A percentile compares a stretch with the other conserved stretches of the same genome.
Conservation (phyloP, 1,140 invertebrate species). For the Helicoverpa armigera region DNA sequence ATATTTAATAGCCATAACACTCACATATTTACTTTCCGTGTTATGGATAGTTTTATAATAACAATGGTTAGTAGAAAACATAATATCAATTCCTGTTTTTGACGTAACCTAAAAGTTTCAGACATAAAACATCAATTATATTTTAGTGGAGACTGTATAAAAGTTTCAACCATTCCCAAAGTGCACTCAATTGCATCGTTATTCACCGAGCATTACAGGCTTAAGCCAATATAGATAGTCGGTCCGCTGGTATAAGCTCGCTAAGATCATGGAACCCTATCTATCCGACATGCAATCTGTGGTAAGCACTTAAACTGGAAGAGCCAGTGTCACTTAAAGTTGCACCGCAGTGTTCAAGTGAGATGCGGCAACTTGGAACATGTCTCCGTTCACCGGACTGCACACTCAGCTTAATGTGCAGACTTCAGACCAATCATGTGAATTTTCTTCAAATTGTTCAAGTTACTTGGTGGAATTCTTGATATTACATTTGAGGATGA, state of each 20-base stretch:
- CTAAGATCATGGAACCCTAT: neutral
- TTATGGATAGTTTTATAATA: too few relatives aligned
- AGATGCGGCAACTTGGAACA: neutral
- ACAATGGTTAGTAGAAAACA: too few relatives aligned
- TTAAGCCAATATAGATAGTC: neutral
- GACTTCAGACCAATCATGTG: neutral
- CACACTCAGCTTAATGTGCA: neutral
- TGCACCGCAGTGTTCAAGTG: conserved; percentile 1
- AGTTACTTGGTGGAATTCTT: neutral
- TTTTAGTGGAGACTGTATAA: too few relatives aligned
- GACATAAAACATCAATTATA: too few relatives aligned
- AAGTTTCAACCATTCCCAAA: too few relatives aligned
- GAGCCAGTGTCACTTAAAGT: conserved; percentile 21
- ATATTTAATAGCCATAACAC: too few relatives aligned
- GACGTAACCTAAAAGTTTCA: too few relatives aligned
- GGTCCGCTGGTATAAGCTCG: neutral
- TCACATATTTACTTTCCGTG: too few relatives aligned
- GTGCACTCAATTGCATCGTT: too few relatives aligned
- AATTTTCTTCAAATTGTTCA: neutral
- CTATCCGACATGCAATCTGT: conserved; percentile 22
- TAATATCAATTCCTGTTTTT: too few relatives aligned
- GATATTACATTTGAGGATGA: neutral
- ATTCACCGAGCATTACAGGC: neutral
- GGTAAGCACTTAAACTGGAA: conserved; percentile 13
- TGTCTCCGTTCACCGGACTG: neutral